phyloP scores from a whole-genome alignment of 2,888 invertebrate genomes.

The Matsumyia berberina region DNA sequence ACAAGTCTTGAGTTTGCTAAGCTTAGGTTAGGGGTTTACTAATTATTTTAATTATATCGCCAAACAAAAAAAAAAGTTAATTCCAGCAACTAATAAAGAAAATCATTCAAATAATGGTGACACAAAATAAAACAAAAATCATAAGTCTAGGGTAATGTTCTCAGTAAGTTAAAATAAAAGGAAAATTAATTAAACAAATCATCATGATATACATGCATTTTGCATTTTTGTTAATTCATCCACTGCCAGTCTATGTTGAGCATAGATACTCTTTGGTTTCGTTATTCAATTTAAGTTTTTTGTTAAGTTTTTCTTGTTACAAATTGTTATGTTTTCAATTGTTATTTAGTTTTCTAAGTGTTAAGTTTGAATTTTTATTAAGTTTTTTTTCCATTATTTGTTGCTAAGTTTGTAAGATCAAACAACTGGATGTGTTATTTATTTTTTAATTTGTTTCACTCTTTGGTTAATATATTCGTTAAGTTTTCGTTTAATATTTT shows the following conservation, averaged over 20 bases:
- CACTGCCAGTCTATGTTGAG: slow-evolving; percentile 66
- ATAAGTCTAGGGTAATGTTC: slow-evolving; percentile 66
- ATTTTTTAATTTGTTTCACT: slow-evolving; percentile 75
- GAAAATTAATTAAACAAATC: slow-evolving; percentile 11
- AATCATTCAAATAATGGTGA: slow-evolving; percentile 61
- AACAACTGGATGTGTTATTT: slow-evolving; percentile 70
- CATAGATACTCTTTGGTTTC: slow-evolving; percentile 46
- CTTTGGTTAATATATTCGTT: slow-evolving; percentile 74
- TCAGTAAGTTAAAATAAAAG: slow-evolving; percentile 63
- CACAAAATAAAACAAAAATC: slow-evolving; percentile 61
- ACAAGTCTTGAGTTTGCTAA: slow-evolving; percentile 61
- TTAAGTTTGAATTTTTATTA: slow-evolving; percentile 51
- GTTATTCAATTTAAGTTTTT: slow-evolving; percentile 54
- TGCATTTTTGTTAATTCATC: slow-evolving; percentile 60
- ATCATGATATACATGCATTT: slow-evolving; percentile 66
- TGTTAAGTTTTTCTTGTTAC: slow-evolving; percentile 48
- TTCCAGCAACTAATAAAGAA: slow-evolving; percentile 2
- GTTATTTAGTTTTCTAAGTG: slow-evolving; percentile 49
- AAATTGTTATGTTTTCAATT: slow-evolving; percentile 49
- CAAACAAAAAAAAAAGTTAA: slow-evolving; percentile 41
- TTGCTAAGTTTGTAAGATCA: slow-evolving; percentile 74
- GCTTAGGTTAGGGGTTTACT: slow-evolving; percentile 42
- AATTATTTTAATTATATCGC: slow-evolving; percentile 49
- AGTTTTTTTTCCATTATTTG: slow-evolving; percentile 49
- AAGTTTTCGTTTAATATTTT: slow-evolving; percentile 73